Percentiles rank a stretch among this genome's conserved stretches.
These are phyloP conservation scores for Paralichthys olivaceus DNA, from an alignment of 2,113 vertebrate species.

Conservation along the genomic window DNA sequence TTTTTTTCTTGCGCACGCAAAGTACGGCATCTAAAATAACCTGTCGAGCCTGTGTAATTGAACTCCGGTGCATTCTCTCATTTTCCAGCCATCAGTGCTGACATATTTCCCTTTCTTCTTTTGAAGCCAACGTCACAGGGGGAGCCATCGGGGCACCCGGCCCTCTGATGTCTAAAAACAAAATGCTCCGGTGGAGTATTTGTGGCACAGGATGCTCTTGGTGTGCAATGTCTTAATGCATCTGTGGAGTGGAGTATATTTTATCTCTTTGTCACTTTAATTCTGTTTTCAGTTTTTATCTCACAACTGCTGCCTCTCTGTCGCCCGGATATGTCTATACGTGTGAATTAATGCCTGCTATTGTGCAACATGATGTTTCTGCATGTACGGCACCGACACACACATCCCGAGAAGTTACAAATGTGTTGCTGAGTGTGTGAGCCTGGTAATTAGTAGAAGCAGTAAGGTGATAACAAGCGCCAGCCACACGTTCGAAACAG, in stretches of 20 bases:
- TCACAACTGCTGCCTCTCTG: conserved; percentile 6
- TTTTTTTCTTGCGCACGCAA: conserved; percentile 7
- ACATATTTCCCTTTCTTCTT: conserved; percentile 41
- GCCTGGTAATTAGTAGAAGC: conserved; percentile 69
- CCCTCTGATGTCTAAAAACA: conserved; percentile 23
- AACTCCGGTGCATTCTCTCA: conserved; percentile 23
- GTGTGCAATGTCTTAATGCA: background rate
- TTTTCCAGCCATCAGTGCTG: conserved; percentile 20
- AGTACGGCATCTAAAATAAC: conserved; percentile 35
- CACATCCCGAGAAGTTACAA: conserved; percentile 33
- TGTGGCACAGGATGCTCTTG: background rate
- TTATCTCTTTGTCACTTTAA: background rate
- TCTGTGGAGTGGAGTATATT: background rate
- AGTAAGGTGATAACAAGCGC: conserved; percentile 75
- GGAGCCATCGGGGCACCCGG: conserved; percentile 35
- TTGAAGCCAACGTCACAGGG: conserved; percentile 33
- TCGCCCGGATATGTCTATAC: conserved; percentile 1
- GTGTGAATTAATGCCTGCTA: conserved; percentile 1
- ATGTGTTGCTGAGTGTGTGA: conserved; percentile 59
- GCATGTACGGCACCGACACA: background rate
- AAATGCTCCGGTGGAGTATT: background rate
- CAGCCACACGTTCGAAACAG: conserved; percentile 63
- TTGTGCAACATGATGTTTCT: conserved; percentile 17
- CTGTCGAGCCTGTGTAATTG: conserved; percentile 26
- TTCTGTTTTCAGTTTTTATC: conserved; percentile 9